phyloP scores from a whole-genome alignment of 1,140 invertebrate species.

The Macrosteles quadrilineatus region DNA sequence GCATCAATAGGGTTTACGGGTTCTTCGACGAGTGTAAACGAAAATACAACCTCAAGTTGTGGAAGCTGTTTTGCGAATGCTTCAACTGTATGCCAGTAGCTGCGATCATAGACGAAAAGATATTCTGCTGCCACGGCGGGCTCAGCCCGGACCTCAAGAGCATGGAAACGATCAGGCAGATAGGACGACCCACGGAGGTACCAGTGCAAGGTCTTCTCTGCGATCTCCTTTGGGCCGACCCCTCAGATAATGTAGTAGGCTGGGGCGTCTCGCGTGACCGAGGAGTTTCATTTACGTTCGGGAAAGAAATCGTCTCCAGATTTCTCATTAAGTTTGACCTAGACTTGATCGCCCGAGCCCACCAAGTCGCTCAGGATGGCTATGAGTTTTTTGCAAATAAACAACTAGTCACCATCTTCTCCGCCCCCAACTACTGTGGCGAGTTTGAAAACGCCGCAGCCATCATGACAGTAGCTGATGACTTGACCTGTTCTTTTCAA shows the following conservation, averaged over 20 bases:
- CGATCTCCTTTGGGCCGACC: conserved; percentile 84
- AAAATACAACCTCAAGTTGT: conserved; percentile 93
- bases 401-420: too few relatives aligned
- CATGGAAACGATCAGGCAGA: conserved; percentile 65
- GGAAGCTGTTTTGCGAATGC: conserved; percentile 98
- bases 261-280: too few relatives aligned
- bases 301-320: conserved; percentile 68
- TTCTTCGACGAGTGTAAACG: conserved; percentile 87
- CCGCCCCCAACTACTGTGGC: too few relatives aligned
- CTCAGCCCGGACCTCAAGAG: conserved; percentile 60
- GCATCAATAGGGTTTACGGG: conserved; percentile 84
- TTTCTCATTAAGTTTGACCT: conserved; percentile 76
- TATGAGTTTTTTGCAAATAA: conserved; percentile 76
- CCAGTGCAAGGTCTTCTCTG: conserved; percentile 69
- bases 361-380: conserved; percentile 69
- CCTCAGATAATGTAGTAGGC: conserved; percentile 67
- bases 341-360: conserved; percentile 77
- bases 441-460: too few relatives aligned
- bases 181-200: conserved; percentile 68
- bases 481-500: too few relatives aligned
- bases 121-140: conserved; percentile 64
- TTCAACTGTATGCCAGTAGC: conserved; percentile 77
- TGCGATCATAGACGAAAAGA: conserved; percentile 58
- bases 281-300: conserved; percentile 74
- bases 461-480: too few relatives aligned